These are phyloP conservation scores for Conger conger DNA, from an alignment of 2,113 vertebrate genomes.

Conservation along the genomic window DNA sequence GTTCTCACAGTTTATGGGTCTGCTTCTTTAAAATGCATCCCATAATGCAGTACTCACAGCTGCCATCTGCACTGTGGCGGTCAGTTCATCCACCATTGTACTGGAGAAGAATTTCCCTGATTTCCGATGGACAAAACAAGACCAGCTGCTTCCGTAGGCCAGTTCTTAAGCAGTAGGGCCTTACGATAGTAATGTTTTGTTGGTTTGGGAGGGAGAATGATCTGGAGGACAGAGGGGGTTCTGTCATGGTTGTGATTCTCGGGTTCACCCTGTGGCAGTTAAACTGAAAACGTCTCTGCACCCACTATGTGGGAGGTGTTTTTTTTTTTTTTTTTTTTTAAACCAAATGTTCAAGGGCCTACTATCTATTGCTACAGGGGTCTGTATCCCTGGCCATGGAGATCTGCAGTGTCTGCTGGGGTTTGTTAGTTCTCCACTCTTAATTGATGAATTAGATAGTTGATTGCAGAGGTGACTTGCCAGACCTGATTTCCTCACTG, in stretches of 20 bases:
- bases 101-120: background rate
- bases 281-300: background rate
- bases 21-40: conserved; percentile 2
- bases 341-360: no score
- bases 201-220: background rate
- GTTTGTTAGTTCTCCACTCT: no score
- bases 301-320: no score
- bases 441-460: no score
- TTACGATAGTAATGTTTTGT: background rate
- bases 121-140: background rate
- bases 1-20: background rate
- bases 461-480: no score
- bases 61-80: background rate
- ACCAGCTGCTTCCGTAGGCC: background rate
- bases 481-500: no score
- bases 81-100: background rate
- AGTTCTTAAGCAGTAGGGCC: background rate
- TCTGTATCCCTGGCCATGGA: no score
- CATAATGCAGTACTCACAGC: background rate
- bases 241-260: background rate
- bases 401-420: no score
- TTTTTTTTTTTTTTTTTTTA: no score
- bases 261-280: background rate
- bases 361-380: no score
- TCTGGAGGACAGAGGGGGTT: background rate